A percentile compares a stretch with the other conserved stretches of the same genome.
Conservation (phyloP, 2,797 vertebrate species). For the Bradypodion ventrale region DNA sequence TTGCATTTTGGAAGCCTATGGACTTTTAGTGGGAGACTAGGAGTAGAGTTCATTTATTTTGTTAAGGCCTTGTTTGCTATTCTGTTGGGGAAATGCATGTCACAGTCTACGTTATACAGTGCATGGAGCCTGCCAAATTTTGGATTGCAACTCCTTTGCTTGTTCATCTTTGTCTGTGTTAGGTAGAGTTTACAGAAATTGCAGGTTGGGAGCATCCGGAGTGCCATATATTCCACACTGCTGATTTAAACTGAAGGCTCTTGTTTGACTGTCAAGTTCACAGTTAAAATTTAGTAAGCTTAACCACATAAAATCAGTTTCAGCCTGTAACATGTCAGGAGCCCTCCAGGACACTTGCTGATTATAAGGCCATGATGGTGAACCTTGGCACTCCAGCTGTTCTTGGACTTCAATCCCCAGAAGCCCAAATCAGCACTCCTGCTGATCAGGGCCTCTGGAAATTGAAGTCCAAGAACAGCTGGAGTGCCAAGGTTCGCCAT, state of each 20-base stretch:
- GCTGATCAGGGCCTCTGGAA: too few species aligned
- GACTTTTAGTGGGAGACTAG: neutral
- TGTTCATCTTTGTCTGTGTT: neutral
- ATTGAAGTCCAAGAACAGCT: too few species aligned
- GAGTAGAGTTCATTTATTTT: neutral
- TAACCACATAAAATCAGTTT: neutral
- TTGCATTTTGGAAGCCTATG: neutral
- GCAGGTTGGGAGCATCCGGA: neutral
- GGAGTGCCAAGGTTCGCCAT: too few species aligned
- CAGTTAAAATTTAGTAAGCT: neutral
- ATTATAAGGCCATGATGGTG: too few species aligned
- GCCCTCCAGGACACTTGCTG: too few species aligned
- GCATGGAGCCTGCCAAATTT: neutral
- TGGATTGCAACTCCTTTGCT: neutral
- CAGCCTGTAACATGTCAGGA: too few species aligned
- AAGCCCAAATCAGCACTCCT: too few species aligned
- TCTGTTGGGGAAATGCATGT: too few species aligned
- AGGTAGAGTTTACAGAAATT: neutral
- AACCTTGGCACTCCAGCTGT: too few species aligned
- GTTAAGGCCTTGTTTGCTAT: neutral
- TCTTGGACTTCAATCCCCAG: too few species aligned
- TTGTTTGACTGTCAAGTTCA: neutral
- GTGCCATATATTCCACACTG: neutral
- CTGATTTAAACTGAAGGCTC: too few species aligned
- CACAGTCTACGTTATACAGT: too few species aligned